Base-by-base conservation (phyloP, 2,113 vertebrate genomes). In the Isurus oxyrinchus region DNA sequence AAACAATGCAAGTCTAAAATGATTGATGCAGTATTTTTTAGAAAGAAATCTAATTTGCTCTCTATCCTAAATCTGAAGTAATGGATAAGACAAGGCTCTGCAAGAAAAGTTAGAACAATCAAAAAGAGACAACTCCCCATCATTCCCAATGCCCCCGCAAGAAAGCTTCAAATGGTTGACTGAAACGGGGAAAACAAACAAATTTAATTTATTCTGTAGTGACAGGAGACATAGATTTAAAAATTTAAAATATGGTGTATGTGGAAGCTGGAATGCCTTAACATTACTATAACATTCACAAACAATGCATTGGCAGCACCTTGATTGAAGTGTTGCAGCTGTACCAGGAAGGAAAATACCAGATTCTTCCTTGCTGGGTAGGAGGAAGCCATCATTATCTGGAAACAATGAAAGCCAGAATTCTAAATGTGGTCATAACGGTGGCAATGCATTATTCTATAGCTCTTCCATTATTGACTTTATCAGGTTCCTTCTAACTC, bases 211-310 rank as follows among this genome's bases (percentile, higher is more conserved):
- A 63, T 23, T 94, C 61, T 67, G n/a, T 66, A 49, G 19, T 63
- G 59, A 94, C 91, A 66, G 49, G 87, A 44, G 59, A 67, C n/a
- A 63, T n/a, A 94, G 59, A 66, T 90, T 90, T 57, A 90, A 94
- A 94, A 63, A 63, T 19, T 63, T 21, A 94, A 63, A 94, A 94
- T 90, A 40, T 35, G 63, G 91, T 57, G n/a, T 2, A 40, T 2
- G 5, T 40, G 19, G n/a, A 40, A 40, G 57, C 59, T 94, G 59
- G 63, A 94, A 40, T 66, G 35, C 61, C n/a, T 40, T 94, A 61
- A n/a, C n/a, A 94, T 66, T 94, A 94, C 21, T 66, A 13, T n/a
- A 66, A 44, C 61, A 66, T 19, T 66, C 59, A 66, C 91, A 94
- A 63, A 16, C 90, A 63, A 63, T 94, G 90, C 55, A 61, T 53